These are phyloP conservation scores for Drosophila malerkotliana DNA, from an alignment of 1,140 invertebrate genomes.

Conservation along the genomic window DNA sequence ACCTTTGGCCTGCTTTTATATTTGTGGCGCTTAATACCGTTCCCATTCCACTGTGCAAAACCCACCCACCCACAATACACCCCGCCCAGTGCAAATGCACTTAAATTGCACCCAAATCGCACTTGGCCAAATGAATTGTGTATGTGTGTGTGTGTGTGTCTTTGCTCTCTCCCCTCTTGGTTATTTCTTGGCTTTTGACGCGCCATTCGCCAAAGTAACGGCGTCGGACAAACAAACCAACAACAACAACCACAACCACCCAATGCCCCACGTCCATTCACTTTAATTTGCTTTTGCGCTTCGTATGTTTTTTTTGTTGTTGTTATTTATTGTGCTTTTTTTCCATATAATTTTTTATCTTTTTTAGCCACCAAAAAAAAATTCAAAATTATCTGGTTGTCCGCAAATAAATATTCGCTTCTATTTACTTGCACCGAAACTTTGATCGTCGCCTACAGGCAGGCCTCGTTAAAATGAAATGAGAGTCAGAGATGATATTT, in stretches of 20 bases:
- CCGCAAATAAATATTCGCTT: slow-evolving; percentile 34
- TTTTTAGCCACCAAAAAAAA: slow-evolving; percentile 42
- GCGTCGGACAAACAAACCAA: slow-evolving; percentile 5
- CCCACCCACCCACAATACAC: slow-evolving; percentile 22
- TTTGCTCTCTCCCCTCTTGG: not conserved
- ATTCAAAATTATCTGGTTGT: slow-evolving; percentile 50
- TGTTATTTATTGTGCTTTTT: slow-evolving; percentile 34
- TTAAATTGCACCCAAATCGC: slow-evolving; percentile 46
- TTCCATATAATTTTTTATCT: slow-evolving; percentile 41
- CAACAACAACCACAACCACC: no score
- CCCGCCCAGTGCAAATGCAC: slow-evolving; percentile 51
- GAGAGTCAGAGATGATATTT: slow-evolving; percentile 2
- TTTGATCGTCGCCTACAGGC: slow-evolving; percentile 40
- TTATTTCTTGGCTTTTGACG: not conserved
- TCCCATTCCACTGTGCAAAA: slow-evolving; percentile 22
- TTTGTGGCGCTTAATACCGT: not conserved
- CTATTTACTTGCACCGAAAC: slow-evolving; percentile 61
- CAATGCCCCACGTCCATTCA: slow-evolving; percentile 51
- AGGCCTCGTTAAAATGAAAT: slow-evolving; percentile 31
- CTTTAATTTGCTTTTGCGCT: slow-evolving; percentile 47
- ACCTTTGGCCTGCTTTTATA: slow-evolving; percentile 5
- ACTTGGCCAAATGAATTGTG: slow-evolving; percentile 21
- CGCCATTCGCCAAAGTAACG: slow-evolving; percentile 38
- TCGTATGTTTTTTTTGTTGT: slow-evolving; percentile 27
- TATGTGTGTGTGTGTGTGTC: slow-evolving; percentile 4